Percentiles rank a stretch among this genome's conserved stretches.
These are phyloP conservation scores for Anthonomus grandis DNA, from an alignment of 1,140 invertebrate species.

Conservation along the genomic window DNA sequence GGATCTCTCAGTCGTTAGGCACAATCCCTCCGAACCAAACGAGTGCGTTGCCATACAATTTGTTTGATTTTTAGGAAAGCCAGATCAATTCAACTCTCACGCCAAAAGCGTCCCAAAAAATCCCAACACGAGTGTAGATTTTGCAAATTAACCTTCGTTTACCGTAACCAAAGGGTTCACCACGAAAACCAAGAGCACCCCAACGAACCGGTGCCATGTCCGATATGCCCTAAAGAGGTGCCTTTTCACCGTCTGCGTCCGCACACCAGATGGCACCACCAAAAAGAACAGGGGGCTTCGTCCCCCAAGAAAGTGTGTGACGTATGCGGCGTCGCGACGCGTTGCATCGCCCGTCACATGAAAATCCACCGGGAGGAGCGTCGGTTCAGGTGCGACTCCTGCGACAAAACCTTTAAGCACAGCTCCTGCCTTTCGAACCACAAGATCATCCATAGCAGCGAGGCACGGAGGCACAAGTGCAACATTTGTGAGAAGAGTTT, in stretches of 20 bases:
- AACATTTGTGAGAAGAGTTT: slow-evolving; percentile 51
- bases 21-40: too few species aligned
- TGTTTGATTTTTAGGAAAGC: neutral
- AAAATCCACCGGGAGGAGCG: slow-evolving; percentile 9
- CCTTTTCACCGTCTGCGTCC: slow-evolving; percentile 1
- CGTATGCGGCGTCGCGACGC: slow-evolving; percentile 8
- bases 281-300: slow-evolving; percentile 1
- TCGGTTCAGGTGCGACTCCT: slow-evolving; percentile 11
- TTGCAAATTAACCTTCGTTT: neutral
- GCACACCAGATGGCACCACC: slow-evolving; percentile 4
- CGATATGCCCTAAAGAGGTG: slow-evolving; percentile 7
- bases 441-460: slow-evolving; percentile 69
- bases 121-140: neutral
- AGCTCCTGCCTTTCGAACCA: slow-evolving; percentile 23
- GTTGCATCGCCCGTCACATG: slow-evolving; percentile 8
- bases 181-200: slow-evolving; percentile 9
- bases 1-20: too few species aligned
- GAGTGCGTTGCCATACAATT: too few species aligned
- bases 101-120: neutral
- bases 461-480: slow-evolving; percentile 63
- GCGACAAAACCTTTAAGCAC: slow-evolving; percentile 15
- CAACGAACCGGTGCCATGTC: neutral
- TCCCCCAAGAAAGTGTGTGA: slow-evolving; percentile 6
- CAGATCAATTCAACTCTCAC: neutral
- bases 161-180: neutral